A percentile compares a stretch with the other conserved stretches of the same genome.
Evolutionary conservation across 2,113 vertebrate genomes (phyloP).

Genomic region (Aspidoscelis tigris): DNA sequence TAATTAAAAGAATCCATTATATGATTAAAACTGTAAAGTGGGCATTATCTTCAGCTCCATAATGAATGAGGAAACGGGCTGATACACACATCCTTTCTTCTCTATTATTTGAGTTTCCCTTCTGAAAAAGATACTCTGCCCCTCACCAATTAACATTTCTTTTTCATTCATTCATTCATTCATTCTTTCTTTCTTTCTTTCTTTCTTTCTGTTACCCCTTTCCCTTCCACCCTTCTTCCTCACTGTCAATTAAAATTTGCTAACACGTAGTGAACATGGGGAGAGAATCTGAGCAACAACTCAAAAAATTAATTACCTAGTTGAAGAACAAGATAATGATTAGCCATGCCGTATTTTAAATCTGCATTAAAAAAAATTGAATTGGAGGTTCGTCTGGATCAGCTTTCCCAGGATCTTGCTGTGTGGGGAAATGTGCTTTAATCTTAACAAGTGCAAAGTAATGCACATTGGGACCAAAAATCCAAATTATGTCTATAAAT

Average conservation of each 20-base stretch:
- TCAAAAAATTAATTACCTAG: constrained; percentile 73
- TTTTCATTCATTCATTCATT: no score
- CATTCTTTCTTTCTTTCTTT: no score
- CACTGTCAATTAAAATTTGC: constrained; percentile 68
- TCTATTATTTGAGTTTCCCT: constrained; percentile 58
- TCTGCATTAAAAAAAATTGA: constrained; percentile 34
- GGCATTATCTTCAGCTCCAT: constrained; percentile 56
- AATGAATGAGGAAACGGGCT: constrained; percentile 48
- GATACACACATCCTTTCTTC: constrained; percentile 65
- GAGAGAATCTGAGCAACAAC: constrained; percentile 65
- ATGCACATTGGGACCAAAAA: no score
- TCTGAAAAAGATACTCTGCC: constrained; percentile 59
- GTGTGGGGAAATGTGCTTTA: no score
- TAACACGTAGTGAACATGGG: constrained; percentile 65
- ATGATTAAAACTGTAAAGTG: constrained; percentile 65
- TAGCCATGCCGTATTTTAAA: constrained; percentile 59
- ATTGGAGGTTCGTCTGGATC: not conserved
- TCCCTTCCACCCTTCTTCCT: not conserved
- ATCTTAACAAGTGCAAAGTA: no score
- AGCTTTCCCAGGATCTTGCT: not conserved
- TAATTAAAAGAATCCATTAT: constrained; percentile 30
- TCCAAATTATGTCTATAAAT: no score
- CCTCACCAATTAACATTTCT: constrained; percentile 1
- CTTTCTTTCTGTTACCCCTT: not conserved
- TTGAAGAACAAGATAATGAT: constrained; percentile 69